Evolutionary conservation across 2,888 invertebrate species (phyloP).

Genomic region (Lasioglossum marginatum): DNA sequence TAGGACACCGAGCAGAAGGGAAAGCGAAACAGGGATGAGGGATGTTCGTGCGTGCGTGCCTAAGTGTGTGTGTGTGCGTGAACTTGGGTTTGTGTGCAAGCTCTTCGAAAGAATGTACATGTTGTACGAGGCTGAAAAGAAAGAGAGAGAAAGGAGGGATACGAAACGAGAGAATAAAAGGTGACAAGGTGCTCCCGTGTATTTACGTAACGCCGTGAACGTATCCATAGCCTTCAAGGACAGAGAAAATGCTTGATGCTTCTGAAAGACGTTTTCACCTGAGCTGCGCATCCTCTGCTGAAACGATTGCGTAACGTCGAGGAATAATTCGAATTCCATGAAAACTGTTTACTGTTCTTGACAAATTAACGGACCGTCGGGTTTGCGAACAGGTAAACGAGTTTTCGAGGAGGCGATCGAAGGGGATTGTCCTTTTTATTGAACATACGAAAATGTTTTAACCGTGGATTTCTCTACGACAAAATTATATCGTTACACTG

Average conservation of each 20-base stretch:
- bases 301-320: conserved; percentile 27
- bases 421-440: background rate
- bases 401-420: background rate
- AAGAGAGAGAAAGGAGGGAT: conserved; percentile 8
- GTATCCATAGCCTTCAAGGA: conserved; percentile 27
- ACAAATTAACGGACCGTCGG: conserved; percentile 12
- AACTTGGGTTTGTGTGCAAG: background rate
- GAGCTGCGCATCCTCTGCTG: background rate
- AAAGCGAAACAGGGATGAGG: conserved; percentile 36
- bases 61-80: background rate
- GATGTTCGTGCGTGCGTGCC: conserved; percentile 31
- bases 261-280: conserved; percentile 6
- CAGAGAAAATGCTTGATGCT: conserved; percentile 14
- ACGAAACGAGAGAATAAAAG: conserved; percentile 50
- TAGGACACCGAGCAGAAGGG: conserved; percentile 60
- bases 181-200: conserved; percentile 44
- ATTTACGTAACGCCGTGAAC: conserved; percentile 55
- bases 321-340: conserved; percentile 5
- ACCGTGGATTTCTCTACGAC: background rate
- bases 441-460: background rate
- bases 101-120: conserved; percentile 22
- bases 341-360: conserved; percentile 5
- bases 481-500: background rate
- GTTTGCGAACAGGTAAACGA: background rate
- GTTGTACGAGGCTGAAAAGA: conserved; percentile 15